These are phyloP conservation scores for Parazoanthus swiftii DNA, from an alignment of 92 coral and sea anemone genomes.

Conservation along the genomic window DNA sequence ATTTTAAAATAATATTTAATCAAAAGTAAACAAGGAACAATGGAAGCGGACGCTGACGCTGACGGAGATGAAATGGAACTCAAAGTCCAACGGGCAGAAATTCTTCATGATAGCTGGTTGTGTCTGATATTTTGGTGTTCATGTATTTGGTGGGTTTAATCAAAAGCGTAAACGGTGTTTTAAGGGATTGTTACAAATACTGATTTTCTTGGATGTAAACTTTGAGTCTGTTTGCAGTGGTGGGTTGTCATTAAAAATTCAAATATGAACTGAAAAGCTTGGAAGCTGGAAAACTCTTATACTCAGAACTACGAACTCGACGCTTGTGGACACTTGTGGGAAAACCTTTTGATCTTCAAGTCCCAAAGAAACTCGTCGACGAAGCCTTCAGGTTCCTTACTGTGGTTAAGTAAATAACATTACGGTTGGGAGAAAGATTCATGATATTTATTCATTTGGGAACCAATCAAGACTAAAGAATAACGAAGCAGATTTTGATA, in stretches of 20 bases:
- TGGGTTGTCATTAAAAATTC: background rate
- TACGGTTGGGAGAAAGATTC: no score
- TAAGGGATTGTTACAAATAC: background rate
- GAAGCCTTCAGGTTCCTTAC: no score
- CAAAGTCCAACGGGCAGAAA: conserved; percentile 15
- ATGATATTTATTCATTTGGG: no score
- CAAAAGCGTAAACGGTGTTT: background rate
- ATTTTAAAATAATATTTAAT: no score
- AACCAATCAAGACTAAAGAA: no score
- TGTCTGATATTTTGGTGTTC: conserved; percentile 26
- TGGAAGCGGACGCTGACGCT: background rate
- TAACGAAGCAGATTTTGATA: no score
- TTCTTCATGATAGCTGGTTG: conserved; percentile 23
- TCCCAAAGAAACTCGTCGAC: no score
- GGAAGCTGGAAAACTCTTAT: background rate
- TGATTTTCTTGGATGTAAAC: background rate
- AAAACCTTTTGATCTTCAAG: no score
- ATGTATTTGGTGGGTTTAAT: conserved; percentile 31
- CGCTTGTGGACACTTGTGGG: no score
- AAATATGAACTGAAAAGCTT: no score
- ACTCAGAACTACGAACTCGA: no score
- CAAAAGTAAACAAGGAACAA: background rate
- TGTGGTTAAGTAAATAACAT: no score
- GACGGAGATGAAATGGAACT: background rate
- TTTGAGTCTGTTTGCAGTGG: background rate